Evolutionary conservation across 2,888 invertebrate genomes (phyloP), one percentile per base, ranked within the genome.

Genomic region (Drosophila meridiana): DNA sequence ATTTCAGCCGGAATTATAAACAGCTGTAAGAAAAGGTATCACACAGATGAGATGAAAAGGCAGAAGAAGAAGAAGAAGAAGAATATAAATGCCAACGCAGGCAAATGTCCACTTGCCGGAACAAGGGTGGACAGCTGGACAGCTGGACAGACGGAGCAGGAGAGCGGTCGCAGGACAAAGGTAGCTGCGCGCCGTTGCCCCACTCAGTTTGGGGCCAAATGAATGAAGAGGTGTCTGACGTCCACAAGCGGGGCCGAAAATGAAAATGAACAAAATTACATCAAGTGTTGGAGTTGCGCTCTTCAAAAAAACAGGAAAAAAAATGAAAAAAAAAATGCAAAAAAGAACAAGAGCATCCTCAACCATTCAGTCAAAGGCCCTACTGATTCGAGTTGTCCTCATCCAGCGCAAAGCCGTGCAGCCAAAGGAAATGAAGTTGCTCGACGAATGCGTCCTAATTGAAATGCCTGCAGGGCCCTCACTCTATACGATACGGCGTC

Each of bases 1-100:
- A 85, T 76, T 78, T 89, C 76, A 65, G 72, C 42, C 74, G 67
- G 88, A 87, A 86, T 86, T 82, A 85, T 80, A 86, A 86, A 78
- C 85, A 86, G 80, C 64, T 73, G 73, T 71, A 70, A 47, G 73
- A 68, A 57, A 67, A 52, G 66, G 59, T 52, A 72, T 40, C 58
- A 47, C 45, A 14, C 36, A 67, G 58, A 58, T 52, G 50, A 52
- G 32, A 13, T 42, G 42, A 40, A 40, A 40, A 14, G 40, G n/a
- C 6, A n/a, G 7, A 8, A 28, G 20, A 13, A 8, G 13, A 38
- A 58, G 30, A n/a, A 32, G 26, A 48, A 40, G 66, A 28, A 13
- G 43, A 58, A 32, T 26, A 40, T 52, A 81, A 81, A 76, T 74
- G 83, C 78, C 81, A 74, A 75, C 73, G 70, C 70, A 75, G 82